Base-by-base conservation (phyloP, 2,888 invertebrate species). In the Syritta pipiens region DNA sequence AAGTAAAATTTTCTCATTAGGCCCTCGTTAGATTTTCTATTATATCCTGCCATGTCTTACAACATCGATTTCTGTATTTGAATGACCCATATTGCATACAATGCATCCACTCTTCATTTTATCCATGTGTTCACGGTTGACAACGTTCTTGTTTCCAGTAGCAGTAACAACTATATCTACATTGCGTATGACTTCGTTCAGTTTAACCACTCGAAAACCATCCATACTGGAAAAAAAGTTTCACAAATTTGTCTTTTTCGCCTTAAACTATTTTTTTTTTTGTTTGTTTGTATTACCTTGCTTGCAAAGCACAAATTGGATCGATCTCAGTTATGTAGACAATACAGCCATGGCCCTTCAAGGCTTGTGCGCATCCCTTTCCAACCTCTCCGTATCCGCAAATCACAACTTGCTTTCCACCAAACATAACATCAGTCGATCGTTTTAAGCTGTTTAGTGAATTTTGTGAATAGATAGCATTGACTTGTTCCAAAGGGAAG, bases 381-480 rank as follows among this genome's bases (percentile, higher is more conserved):
- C 98, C 98, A 32, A 98, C 97, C 90, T 98, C 98, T 1, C 98
- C 98, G 86, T 98, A 98, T 1, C 98, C 98, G 88, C 98, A 98
- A 37, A 98, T 95, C 0, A 96, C 94, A 0, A 97, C 96, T 90
- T 97, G 97, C 86, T 98, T 98, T 0, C 98, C 98, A 10, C 97
- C 98, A 87, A 98, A 97, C 98, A 98, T 98, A 7, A 98, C 93
- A 86, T 98, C 98, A 3, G 89, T 89, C 30, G 88, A 89, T 12
- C 89, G 88, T 82, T 89, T 89, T 74, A 91, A 88, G 83, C 91
- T 90, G 71, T 5, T 3, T 9, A 17, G 2, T 17, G 6, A 37
- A 7, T 37, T 14, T 17, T 37, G 6, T 17, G 17, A 5, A 10
- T 9, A 3, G 35, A 35, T 35, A 14, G 6, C 0, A 17, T 1